These are phyloP conservation scores for Coreoperca whiteheadi DNA, from an alignment of 2,113 vertebrate genomes.

Conservation along the genomic window DNA sequence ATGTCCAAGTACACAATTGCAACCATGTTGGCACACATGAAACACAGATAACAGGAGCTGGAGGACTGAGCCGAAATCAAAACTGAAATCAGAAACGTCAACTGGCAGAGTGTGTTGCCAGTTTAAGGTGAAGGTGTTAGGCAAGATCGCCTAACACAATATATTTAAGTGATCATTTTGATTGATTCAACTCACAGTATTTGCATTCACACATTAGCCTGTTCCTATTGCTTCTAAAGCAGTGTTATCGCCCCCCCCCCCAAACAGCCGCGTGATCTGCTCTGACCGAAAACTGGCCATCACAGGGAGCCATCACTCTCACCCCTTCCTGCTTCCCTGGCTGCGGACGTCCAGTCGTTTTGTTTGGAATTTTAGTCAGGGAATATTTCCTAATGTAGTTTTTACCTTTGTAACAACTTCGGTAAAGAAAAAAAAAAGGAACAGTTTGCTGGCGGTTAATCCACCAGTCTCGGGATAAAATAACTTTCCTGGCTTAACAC, in stretches of 20 bases:
- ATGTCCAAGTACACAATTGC: constrained; percentile 40
- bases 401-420: constrained; percentile 26
- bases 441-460: constrained; percentile 17
- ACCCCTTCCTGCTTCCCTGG: constrained; percentile 31
- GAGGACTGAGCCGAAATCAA: constrained; percentile 32
- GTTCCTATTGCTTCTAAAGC: constrained; percentile 37
- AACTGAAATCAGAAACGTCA: constrained; percentile 16
- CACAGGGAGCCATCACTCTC: constrained; percentile 14
- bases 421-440: background rate
- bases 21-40: constrained; percentile 62
- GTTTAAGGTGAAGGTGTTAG: constrained; percentile 22
- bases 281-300: constrained; percentile 24
- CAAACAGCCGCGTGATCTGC: background rate
- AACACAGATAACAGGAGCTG: constrained; percentile 18
- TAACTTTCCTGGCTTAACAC: constrained; percentile 8
- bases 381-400: background rate
- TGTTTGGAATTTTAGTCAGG: background rate
- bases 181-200: constrained; percentile 66
- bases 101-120: constrained; percentile 4
- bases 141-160: constrained; percentile 17
- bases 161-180: constrained; percentile 16
- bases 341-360: background rate
- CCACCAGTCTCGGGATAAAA: background rate
- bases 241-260: constrained; percentile 9
- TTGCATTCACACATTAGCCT: constrained; percentile 39